A percentile compares a stretch with the other conserved stretches of the same genome.
Evolutionary conservation across 2,888 invertebrate species (phyloP).

Genomic region (Apantesis nais): DNA sequence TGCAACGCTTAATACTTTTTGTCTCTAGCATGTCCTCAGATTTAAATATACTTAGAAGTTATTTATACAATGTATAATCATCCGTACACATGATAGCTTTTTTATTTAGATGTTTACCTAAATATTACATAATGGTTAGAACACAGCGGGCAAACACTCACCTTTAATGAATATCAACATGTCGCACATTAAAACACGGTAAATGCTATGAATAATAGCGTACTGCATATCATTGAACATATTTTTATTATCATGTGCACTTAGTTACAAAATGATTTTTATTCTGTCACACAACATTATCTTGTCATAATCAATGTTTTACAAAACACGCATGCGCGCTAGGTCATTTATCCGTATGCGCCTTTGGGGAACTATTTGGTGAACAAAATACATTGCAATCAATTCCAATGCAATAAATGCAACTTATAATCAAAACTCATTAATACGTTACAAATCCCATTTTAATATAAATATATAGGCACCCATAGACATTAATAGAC

Average conservation of each 20-base stretch:
- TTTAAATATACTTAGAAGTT: neutral
- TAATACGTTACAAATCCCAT: no score
- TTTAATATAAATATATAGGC: no score
- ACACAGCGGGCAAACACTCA: neutral
- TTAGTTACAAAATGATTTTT: slow-evolving; percentile 12
- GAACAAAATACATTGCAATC: neutral
- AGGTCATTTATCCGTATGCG: neutral
- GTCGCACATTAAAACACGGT: slow-evolving; percentile 8
- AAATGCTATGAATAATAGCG: neutral
- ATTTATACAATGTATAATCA: neutral
- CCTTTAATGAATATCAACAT: neutral
- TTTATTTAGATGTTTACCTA: neutral
- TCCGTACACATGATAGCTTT: neutral
- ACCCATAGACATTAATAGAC: no score
- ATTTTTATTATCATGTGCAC: slow-evolving; percentile 1
- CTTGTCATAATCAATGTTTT: slow-evolving; percentile 6
- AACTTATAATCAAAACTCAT: no score
- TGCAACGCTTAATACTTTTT: neutral
- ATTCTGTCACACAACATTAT: slow-evolving; percentile 2
- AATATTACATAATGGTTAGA: neutral
- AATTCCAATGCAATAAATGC: neutral
- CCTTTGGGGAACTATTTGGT: neutral
- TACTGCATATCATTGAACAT: slow-evolving; percentile 10
- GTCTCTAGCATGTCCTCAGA: neutral
- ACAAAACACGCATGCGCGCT: slow-evolving; percentile 15